Evolutionary conservation across 1,140 invertebrate species (phyloP), one percentile per base, ranked within the genome.

Genomic region (Drosophila sp.): DNA sequence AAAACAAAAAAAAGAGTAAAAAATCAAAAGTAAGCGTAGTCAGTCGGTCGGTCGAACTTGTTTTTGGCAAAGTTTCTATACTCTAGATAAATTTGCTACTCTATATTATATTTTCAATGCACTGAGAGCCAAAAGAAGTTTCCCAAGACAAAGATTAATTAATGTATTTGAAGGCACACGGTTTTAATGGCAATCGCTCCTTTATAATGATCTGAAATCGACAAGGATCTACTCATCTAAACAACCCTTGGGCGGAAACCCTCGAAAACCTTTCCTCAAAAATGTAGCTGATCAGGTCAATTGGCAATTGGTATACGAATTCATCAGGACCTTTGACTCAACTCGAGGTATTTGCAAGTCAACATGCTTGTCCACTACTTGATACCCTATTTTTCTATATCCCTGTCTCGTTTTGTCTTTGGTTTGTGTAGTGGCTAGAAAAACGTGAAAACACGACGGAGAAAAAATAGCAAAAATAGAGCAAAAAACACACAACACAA

Each of bases 401-500:
- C 32, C 30, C 56, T 30, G 25, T 55, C 27, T 56, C 29, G 17
- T 58, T 35, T 58, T 58, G 30, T 58, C 56, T 58, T 7, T 35
- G n/a, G 55, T 58, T 32, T 23, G 32, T 57, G 32, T 57, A 57
- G 56, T 58, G 56, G 56, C 56, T 38, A 58, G 56, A 32, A 57
- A 57, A 57, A 57, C 55, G 29, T 17, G 30, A 30, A 57, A 58
- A 58, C n/a, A 35, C 7, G 44, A 50, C 7, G 44, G 27, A 50
- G 23, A 50, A 50, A 6, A 50, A 47, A 23, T 10, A 11, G 10
- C 6, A 47, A 25, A 50, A 50, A 10, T 27, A 23, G 41, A 44
- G 41, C 41, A 23, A 44, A 23, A 72, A 72, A 23, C 17, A 30
- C 17, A 54, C 10, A 55, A 60, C 66, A 58, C 70, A 74, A 70